Evolutionary conservation across 2,888 invertebrate genomes (phyloP), one percentile per base, ranked within the genome.

Genomic region (Scaptomyza reducta): DNA sequence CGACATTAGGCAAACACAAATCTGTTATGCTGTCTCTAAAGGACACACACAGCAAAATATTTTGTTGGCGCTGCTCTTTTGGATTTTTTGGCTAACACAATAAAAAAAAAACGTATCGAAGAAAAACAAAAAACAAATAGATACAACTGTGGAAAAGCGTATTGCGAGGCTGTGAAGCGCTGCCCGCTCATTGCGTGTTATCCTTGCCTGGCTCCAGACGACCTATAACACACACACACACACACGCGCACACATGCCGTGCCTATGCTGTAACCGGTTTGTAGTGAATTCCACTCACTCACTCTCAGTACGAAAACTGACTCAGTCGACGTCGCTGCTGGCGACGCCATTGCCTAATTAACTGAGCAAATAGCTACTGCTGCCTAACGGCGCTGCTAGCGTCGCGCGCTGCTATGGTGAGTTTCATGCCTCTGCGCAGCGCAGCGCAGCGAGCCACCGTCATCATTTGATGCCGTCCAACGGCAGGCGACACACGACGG

Each of bases 351-450:
- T 77, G 78, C 74, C 78, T 81, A 78, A 78, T 78, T 78, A 80
- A 72, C 80, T 81, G 70, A 59, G 81, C 81, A 81, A 84, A 80
- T 67, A 72, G 74, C 54, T 3, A 5, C 25, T 68, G 63, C 54
- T 62, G 74, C 83, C 76, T 49, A 62, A 42, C 59, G 73, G 27
- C 38, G 63, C 54, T 62, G 74, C 49, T n/a, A n/a, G 49, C 42
- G 82, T 46, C 16, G 47, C 50, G 41, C 70, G 78, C 84, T 78
- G 82, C 76, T 47, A 73, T 82, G 82, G 82, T 82, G 82, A 70
- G 58, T 85, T 85, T 7, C 64, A 27, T n/a, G 60, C 29, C 16
- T 42, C 40, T 22, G 44, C 40, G 63, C 47, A 18, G 18, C 47
- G 63, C 61, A 13, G 56, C 58, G 31, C 16, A 31, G 18, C 47